phyloP scores from a whole-genome alignment of 2,888 invertebrate species.

The Oeneis ivallda region DNA sequence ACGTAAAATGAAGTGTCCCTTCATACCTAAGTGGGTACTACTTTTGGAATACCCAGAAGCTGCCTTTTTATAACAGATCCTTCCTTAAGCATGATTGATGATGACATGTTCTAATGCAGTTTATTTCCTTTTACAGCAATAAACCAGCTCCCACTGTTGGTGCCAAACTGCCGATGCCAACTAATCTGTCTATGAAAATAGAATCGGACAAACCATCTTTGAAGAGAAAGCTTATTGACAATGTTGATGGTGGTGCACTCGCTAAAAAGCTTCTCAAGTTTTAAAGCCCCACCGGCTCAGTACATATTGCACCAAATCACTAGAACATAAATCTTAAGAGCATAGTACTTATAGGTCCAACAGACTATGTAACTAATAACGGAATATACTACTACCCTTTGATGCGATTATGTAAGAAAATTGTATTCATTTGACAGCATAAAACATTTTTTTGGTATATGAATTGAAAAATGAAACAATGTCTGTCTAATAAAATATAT shows the following conservation, averaged over 20 bases:
- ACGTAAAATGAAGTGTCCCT: too few relatives aligned
- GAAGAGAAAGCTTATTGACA: slow-evolving; percentile 88
- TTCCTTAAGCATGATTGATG: slow-evolving; percentile 59
- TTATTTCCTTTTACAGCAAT: slow-evolving; percentile 78
- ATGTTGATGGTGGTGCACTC: slow-evolving; percentile 85
- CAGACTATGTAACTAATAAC: too few relatives aligned
- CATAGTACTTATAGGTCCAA: too few relatives aligned
- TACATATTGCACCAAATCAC: not conserved
- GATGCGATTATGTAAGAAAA: too few relatives aligned
- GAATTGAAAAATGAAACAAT: too few relatives aligned
- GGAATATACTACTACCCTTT: too few relatives aligned
- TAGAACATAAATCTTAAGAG: not conserved
- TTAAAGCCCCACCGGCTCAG: slow-evolving; percentile 47
- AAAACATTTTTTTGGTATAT: too few relatives aligned
- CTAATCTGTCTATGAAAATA: slow-evolving; percentile 79
- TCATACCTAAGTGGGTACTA: too few relatives aligned
- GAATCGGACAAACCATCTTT: slow-evolving; percentile 85
- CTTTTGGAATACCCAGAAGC: too few relatives aligned
- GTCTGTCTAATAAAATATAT: too few relatives aligned
- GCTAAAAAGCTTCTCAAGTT: slow-evolving; percentile 86
- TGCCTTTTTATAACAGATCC: too few relatives aligned
- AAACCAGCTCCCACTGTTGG: slow-evolving; percentile 94
- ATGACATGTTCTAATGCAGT: slow-evolving; percentile 79
- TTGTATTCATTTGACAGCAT: too few relatives aligned
- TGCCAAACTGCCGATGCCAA: slow-evolving; percentile 90